Evolutionary conservation across 1,140 invertebrate species (phyloP), one percentile per base, ranked within the genome.

Genomic region (Temnothorax curvispinosus): DNA sequence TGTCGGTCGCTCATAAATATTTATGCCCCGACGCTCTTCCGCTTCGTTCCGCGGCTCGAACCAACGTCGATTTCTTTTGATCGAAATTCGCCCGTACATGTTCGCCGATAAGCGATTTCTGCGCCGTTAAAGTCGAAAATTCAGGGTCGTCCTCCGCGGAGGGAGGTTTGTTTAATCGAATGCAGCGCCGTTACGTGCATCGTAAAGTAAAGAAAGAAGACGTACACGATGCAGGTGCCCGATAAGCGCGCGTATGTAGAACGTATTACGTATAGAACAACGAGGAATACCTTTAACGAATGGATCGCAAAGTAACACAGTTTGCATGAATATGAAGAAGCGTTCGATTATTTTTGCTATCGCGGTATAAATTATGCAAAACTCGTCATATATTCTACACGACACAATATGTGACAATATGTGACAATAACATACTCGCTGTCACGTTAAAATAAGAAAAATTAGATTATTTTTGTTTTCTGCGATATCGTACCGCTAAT

Each of bases 1-100:
- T 38, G 75, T 62, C 35, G 60, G 15, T 21, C 2, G 21, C 13
- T 87, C 56, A 86, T 89, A 50, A 89, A 89, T 89, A 87, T 89
- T 89, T 85, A 89, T 77, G 21, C 7, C n/a, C 41, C 2, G 41
- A 74, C 21, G 27, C 11, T 76, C 27, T 60, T 41, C 9, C 18
- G 35, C 11, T 8, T 7, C 18, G 35, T 8, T 8, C 27, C 3
- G n/a, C 11, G 13, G 32, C 11, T 5, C 32, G n/a, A n/a, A 60
- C 7, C 41, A 65, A 54, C 27, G 65, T 38, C 18, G 21, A 41
- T 56, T 78, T 44, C 5, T 1, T 65, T 60, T 9, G 64, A 58
- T 67, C 52, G 56, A 65, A 80, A 52, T 21, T 85, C 15, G 47
- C 3, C 4, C 1, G 8, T 1, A 52, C 21, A 38, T 50, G 13